These are phyloP conservation scores for Nipponacmea schrenckii DNA, from an alignment of 2,888 invertebrate species.

Conservation along the genomic window DNA sequence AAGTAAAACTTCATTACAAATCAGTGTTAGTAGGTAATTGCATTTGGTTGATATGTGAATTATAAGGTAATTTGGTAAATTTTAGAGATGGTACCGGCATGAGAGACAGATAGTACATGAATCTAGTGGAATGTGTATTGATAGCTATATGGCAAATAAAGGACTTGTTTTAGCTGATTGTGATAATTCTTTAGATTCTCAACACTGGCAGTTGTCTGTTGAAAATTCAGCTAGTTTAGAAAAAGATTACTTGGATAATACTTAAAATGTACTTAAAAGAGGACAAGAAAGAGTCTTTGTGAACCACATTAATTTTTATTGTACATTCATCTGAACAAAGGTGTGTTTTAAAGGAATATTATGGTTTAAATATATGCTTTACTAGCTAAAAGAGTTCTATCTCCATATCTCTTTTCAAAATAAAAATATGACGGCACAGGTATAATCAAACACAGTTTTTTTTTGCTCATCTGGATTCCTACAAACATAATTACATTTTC, in stretches of 20 bases:
- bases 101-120: slow-evolving; percentile 49
- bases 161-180: slow-evolving; percentile 58
- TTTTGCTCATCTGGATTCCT: no score
- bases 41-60: no score
- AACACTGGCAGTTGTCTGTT: slow-evolving; percentile 48
- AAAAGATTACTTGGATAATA: slow-evolving; percentile 25
- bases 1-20: no score
- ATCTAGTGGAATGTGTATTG: slow-evolving; percentile 62
- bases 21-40: no score
- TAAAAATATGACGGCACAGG: no score
- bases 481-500: no score
- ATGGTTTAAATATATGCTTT: not conserved
- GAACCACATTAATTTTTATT: not conserved
- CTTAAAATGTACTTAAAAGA: slow-evolving; percentile 1
- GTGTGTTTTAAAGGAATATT: not conserved
- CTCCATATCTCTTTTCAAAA: no score
- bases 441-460: no score
- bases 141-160: slow-evolving; percentile 57
- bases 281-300: not conserved
- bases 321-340: no score
- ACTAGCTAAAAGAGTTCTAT: no score
- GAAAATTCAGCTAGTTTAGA: slow-evolving; percentile 21
- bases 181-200: slow-evolving; percentile 42
- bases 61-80: not conserved
- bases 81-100: slow-evolving; percentile 46